Conservation (phyloP, 2,888 invertebrate genomes). For the Acrobasis suavella region DNA sequence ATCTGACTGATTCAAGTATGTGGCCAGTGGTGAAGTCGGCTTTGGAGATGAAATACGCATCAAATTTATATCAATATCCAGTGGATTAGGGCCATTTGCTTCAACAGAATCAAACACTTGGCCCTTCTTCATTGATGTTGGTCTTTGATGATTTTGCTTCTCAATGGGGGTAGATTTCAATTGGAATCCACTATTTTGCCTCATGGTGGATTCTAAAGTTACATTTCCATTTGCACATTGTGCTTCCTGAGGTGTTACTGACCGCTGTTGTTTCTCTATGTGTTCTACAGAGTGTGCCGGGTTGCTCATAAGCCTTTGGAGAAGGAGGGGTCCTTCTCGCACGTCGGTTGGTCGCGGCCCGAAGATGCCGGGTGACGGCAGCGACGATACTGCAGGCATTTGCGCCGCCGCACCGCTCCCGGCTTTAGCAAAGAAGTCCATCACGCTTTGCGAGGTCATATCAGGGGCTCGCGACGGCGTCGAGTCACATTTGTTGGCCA, state of each 20-base stretch:
- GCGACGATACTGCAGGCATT: constrained; percentile 77
- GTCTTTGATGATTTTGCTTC: constrained; percentile 65
- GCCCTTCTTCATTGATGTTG: constrained; percentile 60
- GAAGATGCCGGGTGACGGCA: constrained; percentile 75
- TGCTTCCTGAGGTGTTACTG: constrained; percentile 86
- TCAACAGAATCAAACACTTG: constrained; percentile 56
- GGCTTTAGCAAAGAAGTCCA: constrained; percentile 93
- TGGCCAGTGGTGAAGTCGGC: constrained; percentile 80
- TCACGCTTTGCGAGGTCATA: constrained; percentile 90
- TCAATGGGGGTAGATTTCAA: constrained; percentile 72
- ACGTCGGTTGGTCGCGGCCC: constrained; percentile 74
- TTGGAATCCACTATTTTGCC: constrained; percentile 63
- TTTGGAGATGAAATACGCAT: constrained; percentile 81
- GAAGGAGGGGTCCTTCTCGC: constrained; percentile 84
- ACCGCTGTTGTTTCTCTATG: constrained; percentile 92
- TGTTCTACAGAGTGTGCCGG: constrained; percentile 93
- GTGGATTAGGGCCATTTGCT: constrained; percentile 63
- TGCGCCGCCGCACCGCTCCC: constrained; percentile 79
- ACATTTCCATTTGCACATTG: constrained; percentile 64
- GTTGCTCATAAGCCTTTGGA: constrained; percentile 91
- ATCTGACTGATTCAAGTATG: constrained; percentile 78
- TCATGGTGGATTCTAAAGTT: constrained; percentile 54
- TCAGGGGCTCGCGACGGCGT: constrained; percentile 83
- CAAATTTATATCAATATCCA: constrained; percentile 80
- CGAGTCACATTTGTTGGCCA: constrained; percentile 61